Conservation (phyloP, 1,140 invertebrate species). For the Drosophila subobscura region DNA sequence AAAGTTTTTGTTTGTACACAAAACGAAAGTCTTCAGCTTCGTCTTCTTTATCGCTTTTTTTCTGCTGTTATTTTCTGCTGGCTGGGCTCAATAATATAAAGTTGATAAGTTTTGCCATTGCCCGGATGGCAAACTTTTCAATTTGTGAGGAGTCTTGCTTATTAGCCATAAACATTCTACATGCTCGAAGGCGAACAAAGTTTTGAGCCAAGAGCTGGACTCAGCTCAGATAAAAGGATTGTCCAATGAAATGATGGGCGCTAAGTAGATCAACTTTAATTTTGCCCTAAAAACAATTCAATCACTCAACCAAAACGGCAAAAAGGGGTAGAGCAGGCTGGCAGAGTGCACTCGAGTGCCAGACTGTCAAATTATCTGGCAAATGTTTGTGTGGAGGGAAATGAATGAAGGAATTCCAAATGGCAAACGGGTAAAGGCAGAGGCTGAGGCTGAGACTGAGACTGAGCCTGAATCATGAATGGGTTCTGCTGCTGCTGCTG, state of each 20-base stretch:
- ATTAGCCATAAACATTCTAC: conserved; percentile 50
- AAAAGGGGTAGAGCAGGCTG: not conserved
- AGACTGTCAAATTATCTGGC: conserved; percentile 43
- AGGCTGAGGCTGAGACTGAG: not conserved
- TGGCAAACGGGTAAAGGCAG: conserved; percentile 11
- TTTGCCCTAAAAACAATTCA: conserved; percentile 63
- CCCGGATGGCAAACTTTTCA: conserved; percentile 25
- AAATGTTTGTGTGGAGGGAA: conserved; percentile 31
- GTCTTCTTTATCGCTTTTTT: not conserved
- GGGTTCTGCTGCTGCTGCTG: too few relatives aligned
- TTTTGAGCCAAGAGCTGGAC: not conserved
- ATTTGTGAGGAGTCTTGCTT: conserved; percentile 38
- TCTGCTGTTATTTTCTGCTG: too few relatives aligned
- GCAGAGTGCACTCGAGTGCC: conserved; percentile 18
- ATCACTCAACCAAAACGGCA: conserved; percentile 33
- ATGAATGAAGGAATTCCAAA: conserved; percentile 19
- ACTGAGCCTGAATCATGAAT: not conserved
- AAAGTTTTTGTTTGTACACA: conserved; percentile 13
- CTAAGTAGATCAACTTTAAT: conserved; percentile 65
- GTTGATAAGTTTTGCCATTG: conserved; percentile 39
- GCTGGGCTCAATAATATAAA: conserved; percentile 29
- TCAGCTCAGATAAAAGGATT: not conserved
- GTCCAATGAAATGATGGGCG: conserved; percentile 19
- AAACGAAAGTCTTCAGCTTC: conserved; percentile 11
- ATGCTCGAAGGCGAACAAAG: conserved; percentile 3